Conservation (phyloP, 2,113 vertebrate species). For the Salvator merianae region DNA sequence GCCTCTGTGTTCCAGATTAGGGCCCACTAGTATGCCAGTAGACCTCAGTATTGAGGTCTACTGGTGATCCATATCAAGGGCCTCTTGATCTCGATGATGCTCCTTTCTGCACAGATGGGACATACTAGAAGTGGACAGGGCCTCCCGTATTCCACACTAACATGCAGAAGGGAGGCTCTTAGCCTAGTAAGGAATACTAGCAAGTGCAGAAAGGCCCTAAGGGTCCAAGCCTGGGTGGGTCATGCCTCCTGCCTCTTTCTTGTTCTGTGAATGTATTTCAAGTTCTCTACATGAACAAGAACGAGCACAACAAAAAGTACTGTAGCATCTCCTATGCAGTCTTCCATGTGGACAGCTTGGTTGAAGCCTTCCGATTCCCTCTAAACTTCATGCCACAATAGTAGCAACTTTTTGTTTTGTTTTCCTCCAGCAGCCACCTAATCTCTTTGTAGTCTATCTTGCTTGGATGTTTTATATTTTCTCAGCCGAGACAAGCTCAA, state of each 20-base stretch:
- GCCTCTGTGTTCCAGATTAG: too few relatives aligned
- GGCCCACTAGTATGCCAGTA: too few relatives aligned
- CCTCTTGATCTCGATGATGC: too few relatives aligned
- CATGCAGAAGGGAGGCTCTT: too few relatives aligned
- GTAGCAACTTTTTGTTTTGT: not conserved
- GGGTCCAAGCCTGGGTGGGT: not conserved
- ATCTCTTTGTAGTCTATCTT: not conserved
- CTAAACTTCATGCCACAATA: conserved; percentile 9
- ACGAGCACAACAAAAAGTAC: conserved; percentile 18
- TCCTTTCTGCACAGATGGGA: too few relatives aligned
- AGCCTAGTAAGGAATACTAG: too few relatives aligned
- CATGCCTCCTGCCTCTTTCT: conserved; percentile 21
- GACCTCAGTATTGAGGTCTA: too few relatives aligned
- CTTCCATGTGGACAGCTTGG: not conserved
- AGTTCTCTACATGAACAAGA: conserved; percentile 8
- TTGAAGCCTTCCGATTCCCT: not conserved
- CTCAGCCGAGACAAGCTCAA: conserved; percentile 5
- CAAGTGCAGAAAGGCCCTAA: not conserved
- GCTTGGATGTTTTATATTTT: conserved; percentile 4
- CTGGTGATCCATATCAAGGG: too few relatives aligned
- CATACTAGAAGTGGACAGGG: too few relatives aligned
- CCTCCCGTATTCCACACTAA: too few relatives aligned
- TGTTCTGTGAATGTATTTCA: conserved; percentile 43
- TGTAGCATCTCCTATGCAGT: not conserved
- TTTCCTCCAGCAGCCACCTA: not conserved